Conservation (phyloP, 2,888 invertebrate genomes). For the Dermolepida albohirtum region DNA sequence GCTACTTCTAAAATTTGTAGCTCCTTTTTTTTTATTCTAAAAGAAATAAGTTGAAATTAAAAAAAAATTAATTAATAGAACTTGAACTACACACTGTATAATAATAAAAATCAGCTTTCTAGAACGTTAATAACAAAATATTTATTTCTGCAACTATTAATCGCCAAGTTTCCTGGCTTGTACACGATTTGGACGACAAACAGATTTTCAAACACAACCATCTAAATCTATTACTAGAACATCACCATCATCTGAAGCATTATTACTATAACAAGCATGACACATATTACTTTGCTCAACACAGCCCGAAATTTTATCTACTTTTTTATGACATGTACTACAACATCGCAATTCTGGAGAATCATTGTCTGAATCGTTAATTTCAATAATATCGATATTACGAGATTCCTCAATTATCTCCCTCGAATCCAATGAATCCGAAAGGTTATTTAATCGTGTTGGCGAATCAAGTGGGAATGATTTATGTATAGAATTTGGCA, state of each 20-base stretch:
- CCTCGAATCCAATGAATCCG: neutral
- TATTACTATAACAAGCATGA: neutral
- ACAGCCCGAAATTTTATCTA: neutral
- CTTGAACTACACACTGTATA: too few relatives aligned
- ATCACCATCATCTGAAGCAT: slow-evolving; percentile 1
- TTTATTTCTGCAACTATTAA: too few relatives aligned
- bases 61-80: too few relatives aligned
- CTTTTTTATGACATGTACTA: neutral
- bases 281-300: neutral
- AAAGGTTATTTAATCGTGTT: neutral
- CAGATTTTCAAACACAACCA: neutral
- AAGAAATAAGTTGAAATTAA: too few relatives aligned
- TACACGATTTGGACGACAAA: neutral
- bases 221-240: slow-evolving; percentile 20
- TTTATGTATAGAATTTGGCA: too few relatives aligned
- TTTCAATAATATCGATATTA: slow-evolving; percentile 18
- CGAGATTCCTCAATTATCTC: neutral
- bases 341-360: neutral
- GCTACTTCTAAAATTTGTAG: too few relatives aligned
- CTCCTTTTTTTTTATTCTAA: too few relatives aligned
- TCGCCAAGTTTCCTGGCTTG: too few relatives aligned
- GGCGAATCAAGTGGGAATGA: too few relatives aligned
- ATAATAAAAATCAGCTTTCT: too few relatives aligned
- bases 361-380: slow-evolving; percentile 35
- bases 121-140: too few relatives aligned